Evolutionary conservation across 2,797 vertebrate genomes (phyloP).

Genomic region (Acipenser ruthenus): DNA sequence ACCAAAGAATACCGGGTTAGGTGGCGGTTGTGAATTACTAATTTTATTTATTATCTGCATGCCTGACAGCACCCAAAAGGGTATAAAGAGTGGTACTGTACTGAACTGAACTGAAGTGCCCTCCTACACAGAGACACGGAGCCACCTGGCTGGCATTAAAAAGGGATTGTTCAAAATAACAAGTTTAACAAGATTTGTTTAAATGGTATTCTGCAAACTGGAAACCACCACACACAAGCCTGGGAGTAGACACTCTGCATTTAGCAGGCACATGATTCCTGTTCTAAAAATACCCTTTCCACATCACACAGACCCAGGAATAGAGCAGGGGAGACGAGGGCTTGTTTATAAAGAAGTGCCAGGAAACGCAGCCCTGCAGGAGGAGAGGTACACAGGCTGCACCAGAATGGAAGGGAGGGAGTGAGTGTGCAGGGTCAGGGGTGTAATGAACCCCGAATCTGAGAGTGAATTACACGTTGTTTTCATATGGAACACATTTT

Average conservation of each 20-base stretch:
- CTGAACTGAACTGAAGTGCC: too few relatives aligned
- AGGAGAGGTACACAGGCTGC: too few relatives aligned
- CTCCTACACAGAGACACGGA: not conserved
- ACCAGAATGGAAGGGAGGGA: too few relatives aligned
- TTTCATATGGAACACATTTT: too few relatives aligned
- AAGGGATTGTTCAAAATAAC: constrained; percentile 31
- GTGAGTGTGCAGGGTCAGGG: too few relatives aligned
- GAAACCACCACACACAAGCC: constrained; percentile 19
- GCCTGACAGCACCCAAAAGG: too few relatives aligned
- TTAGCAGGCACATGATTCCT: constrained; percentile 54
- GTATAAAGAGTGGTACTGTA: too few relatives aligned
- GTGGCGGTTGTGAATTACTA: too few relatives aligned
- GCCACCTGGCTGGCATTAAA: constrained; percentile 32
- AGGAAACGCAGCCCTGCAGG: constrained; percentile 16
- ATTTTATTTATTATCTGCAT: too few relatives aligned
- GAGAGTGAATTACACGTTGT: too few relatives aligned
- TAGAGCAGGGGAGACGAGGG: constrained; percentile 45
- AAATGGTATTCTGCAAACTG: constrained; percentile 20
- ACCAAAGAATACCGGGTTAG: too few relatives aligned
- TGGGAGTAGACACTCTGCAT: constrained; percentile 37
- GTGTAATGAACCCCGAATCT: too few relatives aligned
- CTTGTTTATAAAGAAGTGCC: constrained; percentile 38
- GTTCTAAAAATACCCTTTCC: constrained; percentile 55
- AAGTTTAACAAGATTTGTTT: constrained; percentile 4
- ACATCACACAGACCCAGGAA: constrained; percentile 47